Evolutionary conservation across 92 coral and sea anemone genomes (phyloP).

Genomic region (Paramuricea clavata): DNA sequence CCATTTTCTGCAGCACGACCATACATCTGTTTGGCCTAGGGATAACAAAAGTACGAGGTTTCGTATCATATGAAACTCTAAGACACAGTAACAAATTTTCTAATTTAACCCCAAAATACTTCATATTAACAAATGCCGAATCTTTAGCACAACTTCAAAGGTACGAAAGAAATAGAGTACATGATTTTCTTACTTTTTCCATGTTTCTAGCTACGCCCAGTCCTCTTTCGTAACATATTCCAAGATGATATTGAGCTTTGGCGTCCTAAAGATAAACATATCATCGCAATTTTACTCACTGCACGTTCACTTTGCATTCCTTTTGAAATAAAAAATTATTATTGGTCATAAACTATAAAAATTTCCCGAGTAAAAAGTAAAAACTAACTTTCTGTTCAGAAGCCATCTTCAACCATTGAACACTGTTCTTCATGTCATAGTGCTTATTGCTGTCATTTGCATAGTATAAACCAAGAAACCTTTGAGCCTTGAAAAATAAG

Average conservation of each 20-base stretch:
- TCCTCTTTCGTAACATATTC: constrained; percentile 92
- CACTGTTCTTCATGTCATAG: constrained; percentile 77
- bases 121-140: background rate
- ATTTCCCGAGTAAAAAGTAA: background rate
- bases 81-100: background rate
- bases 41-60: background rate
- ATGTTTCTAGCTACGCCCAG: constrained; percentile 81
- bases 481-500: constrained; percentile 79
- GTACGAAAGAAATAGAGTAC: background rate
- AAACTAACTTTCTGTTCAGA: constrained; percentile 73
- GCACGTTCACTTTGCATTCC: background rate
- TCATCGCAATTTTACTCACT: background rate
- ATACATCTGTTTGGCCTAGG: constrained; percentile 80
- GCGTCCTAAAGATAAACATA: constrained; percentile 51
- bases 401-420: constrained; percentile 83
- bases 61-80: background rate
- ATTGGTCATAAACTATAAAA: background rate
- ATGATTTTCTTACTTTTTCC: constrained; percentile 23
- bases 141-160: background rate
- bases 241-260: constrained; percentile 87
- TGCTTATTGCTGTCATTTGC: constrained; percentile 78
- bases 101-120: background rate
- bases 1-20: constrained; percentile 90
- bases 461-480: constrained; percentile 89
- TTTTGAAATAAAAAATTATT: background rate